Base-by-base conservation (phyloP, 2,797 vertebrate species). In the Darevskia mixta region DNA sequence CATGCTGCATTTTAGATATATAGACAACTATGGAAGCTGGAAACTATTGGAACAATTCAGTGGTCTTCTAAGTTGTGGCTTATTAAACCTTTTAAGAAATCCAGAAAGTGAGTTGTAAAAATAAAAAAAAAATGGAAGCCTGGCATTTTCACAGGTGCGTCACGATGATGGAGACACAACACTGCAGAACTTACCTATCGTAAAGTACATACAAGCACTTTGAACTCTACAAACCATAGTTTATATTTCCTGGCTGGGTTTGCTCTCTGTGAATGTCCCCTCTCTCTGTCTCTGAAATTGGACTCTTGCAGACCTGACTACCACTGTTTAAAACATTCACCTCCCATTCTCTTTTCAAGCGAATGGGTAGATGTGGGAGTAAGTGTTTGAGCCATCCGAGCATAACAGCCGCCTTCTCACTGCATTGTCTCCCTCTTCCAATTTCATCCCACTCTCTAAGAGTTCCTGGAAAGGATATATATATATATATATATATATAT, bases 51-150 rank as follows among this genome's bases (percentile, higher is more conserved):
- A 92, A 86, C 25, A 43, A 87, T 76, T 73, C 72, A 29, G 77
- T 90, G 85, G 90, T 94, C 94, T 94, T 93, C 93, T 92, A 83
- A 92, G 90, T 91, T 92, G 92, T 90, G 88, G 83, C 91, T 94
- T 93, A 90, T 92, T 93, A 92, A 87, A 75, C 49, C 15, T 80
- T 89, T 35, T 86, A 82, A 17, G 86, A 69, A 64, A 87, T 76
- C 71, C 15, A 27, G n/a, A 86, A 87, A 86, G 73, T 41, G 66
- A 20, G 4, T n/a, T 67, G 3, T 86, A 90, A 87, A 86, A 88
- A 85, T 79, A 20, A 10, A 11, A 75, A 71, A 15, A 27, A 41
- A 41, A 25, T 25, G 32, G n/a, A 38, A 61, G 88, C 82, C 67
- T 73, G 87, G 89, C 79, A 86, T 82, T 87, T 83, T 92, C 87